Evolutionary conservation across 2,888 invertebrate genomes (phyloP).

Genomic region (Thera obeliscata): DNA sequence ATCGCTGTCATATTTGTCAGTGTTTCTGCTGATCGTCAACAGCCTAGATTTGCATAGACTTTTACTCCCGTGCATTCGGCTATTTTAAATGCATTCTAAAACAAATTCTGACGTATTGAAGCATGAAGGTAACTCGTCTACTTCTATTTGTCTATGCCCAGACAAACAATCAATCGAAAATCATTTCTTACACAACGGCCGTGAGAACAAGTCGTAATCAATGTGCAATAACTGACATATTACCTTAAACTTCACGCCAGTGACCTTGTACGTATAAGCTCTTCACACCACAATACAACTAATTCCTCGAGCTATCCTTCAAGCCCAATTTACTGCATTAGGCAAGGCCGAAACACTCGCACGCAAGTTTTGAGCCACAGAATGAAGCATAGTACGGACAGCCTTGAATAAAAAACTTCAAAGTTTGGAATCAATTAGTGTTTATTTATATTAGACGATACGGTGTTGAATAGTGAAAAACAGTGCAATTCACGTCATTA

Average conservation of each 20-base stretch:
- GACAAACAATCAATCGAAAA: slow-evolving; percentile 3
- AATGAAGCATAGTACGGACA: slow-evolving; percentile 28
- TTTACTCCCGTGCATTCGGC: no score
- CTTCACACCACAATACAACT: slow-evolving; percentile 45
- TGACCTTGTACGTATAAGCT: slow-evolving; percentile 41
- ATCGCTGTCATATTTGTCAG: no score
- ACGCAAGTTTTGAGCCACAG: slow-evolving; percentile 54
- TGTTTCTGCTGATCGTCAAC: no score
- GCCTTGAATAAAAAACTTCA: slow-evolving; percentile 57
- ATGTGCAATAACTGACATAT: slow-evolving; percentile 23
- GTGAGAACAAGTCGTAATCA: slow-evolving; percentile 27
- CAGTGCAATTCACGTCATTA: no score
- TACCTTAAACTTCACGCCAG: slow-evolving; percentile 35
- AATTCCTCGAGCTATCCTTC: slow-evolving; percentile 56
- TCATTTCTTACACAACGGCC: slow-evolving; percentile 22
- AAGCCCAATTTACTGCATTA: slow-evolving; percentile 73
- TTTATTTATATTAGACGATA: slow-evolving; percentile 22
- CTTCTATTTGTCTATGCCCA: background rate
- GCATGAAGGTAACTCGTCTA: background rate
- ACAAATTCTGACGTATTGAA: background rate
- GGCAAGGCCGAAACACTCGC: slow-evolving; percentile 69
- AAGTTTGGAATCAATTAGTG: slow-evolving; percentile 48
- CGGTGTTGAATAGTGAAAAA: slow-evolving; percentile 3
- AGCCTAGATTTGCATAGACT: no score
- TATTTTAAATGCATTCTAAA: no score